Evolutionary conservation across 2,113 vertebrate genomes (phyloP).

Genomic region (Hydropotes inermis): DNA sequence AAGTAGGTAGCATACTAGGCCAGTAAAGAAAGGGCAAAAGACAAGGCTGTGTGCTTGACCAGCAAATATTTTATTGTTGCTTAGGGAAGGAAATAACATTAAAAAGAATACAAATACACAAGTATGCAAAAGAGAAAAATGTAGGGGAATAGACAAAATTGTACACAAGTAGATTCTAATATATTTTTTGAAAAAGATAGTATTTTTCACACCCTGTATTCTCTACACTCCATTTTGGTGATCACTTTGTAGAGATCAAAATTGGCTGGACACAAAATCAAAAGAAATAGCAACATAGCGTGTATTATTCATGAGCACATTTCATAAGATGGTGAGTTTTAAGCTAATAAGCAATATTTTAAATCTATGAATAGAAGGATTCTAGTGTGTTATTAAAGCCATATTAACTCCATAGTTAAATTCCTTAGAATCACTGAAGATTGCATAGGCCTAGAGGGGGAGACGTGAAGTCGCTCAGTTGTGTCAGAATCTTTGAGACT

Average conservation of each 20-base stretch:
- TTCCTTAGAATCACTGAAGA: not conserved
- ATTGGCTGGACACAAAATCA: not conserved
- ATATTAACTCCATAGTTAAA: not conserved
- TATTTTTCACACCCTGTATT: not conserved
- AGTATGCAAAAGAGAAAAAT: not conserved
- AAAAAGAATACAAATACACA: not conserved
- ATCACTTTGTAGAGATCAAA: constrained; percentile 10
- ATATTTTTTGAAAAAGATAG: not conserved
- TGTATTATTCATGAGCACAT: not conserved
- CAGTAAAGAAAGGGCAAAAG: constrained; percentile 1
- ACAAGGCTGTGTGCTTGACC: not conserved
- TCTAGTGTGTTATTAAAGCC: not conserved
- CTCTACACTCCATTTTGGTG: not conserved
- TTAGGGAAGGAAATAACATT: not conserved
- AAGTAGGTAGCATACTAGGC: not conserved
- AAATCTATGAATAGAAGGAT: not conserved
- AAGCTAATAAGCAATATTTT: not conserved
- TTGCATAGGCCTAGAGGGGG: not conserved
- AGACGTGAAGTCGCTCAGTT: not conserved
- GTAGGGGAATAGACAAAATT: not conserved
- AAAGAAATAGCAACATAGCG: not conserved
- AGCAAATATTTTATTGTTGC: not conserved
- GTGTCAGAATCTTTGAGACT: not conserved
- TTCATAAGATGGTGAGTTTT: not conserved
- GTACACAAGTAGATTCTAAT: not conserved